Conservation (phyloP, 35 echinoderm and acorn worm genomes). For the Nesometra sesokonis region DNA sequence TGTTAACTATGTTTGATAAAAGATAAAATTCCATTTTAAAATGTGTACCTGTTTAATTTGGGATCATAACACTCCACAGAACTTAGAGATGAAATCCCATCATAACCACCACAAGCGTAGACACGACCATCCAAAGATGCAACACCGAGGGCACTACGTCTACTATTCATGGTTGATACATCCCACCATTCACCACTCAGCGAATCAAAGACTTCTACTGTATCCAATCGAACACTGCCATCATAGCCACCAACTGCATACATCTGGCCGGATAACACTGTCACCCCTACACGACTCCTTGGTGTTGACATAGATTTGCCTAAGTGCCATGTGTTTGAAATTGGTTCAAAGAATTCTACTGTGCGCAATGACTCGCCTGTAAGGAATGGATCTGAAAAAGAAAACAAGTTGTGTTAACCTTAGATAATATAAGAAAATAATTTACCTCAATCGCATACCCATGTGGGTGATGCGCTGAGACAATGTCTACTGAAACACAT, state of each 20-base stretch:
- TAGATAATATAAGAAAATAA: background rate
- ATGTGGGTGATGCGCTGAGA: background rate
- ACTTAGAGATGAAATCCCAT: conserved; percentile 92
- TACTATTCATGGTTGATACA: conserved; percentile 92
- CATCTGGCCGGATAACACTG: conserved; percentile 64
- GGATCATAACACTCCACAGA: conserved; percentile 96
- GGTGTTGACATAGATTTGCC: conserved; percentile 89
- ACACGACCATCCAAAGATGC: conserved; percentile 86
- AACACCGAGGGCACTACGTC: conserved; percentile 94
- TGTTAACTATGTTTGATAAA: too few species aligned
- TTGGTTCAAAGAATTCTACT: conserved; percentile 82
- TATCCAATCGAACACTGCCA: conserved; percentile 72
- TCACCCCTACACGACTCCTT: conserved; percentile 86
- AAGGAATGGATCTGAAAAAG: background rate
- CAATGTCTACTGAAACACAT: too few species aligned
- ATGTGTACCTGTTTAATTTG: conserved; percentile 67
- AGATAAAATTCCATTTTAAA: too few species aligned
- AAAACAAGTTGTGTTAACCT: background rate
- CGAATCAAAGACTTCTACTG: conserved; percentile 93
- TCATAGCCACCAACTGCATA: conserved; percentile 97
- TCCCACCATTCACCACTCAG: conserved; percentile 94
- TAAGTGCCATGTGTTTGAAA: conserved; percentile 54
- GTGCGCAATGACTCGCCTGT: conserved; percentile 79
- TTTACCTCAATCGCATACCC: background rate
- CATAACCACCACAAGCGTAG: conserved; percentile 97